Percentiles rank a stretch among this genome's conserved stretches.
phyloP scores from a whole-genome alignment of 2,888 invertebrate species.

The Drosophila aldrichi region DNA sequence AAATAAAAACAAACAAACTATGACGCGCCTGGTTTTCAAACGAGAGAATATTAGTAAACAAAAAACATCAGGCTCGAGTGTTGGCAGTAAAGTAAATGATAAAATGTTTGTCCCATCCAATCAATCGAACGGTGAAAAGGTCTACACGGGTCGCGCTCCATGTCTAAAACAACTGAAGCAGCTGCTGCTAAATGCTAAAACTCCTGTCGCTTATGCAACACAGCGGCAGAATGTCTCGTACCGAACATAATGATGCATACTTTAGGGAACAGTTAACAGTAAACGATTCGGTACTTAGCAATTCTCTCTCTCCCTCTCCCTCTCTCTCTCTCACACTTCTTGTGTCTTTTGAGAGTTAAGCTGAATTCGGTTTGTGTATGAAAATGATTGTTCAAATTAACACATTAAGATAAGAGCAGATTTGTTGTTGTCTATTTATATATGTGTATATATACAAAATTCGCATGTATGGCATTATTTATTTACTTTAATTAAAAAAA shows the following conservation, averaged over 20 bases:
- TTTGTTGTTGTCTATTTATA: constrained; percentile 8
- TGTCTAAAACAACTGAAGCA: not conserved
- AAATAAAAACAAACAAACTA: constrained; percentile 11
- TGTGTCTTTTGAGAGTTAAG: not conserved
- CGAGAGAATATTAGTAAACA: constrained; percentile 20
- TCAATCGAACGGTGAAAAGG: no score
- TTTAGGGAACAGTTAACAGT: constrained; percentile 21
- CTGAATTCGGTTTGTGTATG: not conserved
- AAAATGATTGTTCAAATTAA: not conserved
- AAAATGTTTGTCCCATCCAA: constrained; percentile 21
- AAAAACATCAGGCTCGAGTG: not conserved
- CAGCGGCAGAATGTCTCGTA: not conserved
- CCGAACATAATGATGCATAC: constrained; percentile 37
- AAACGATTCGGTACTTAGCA: not conserved
- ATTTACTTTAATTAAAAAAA: not conserved
- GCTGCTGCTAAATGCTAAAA: constrained; percentile 3
- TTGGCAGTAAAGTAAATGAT: constrained; percentile 49
- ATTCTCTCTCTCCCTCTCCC: not conserved
- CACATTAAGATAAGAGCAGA: not conserved
- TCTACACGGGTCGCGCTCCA: no score
- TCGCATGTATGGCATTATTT: not conserved
- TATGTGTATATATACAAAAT: no score
- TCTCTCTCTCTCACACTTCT: no score
- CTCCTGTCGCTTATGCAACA: constrained; percentile 40
- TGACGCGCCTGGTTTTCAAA: constrained; percentile 23